These are phyloP conservation scores for Ferdinandea cuprea DNA, from an alignment of 2,888 invertebrate species.

Conservation along the genomic window DNA sequence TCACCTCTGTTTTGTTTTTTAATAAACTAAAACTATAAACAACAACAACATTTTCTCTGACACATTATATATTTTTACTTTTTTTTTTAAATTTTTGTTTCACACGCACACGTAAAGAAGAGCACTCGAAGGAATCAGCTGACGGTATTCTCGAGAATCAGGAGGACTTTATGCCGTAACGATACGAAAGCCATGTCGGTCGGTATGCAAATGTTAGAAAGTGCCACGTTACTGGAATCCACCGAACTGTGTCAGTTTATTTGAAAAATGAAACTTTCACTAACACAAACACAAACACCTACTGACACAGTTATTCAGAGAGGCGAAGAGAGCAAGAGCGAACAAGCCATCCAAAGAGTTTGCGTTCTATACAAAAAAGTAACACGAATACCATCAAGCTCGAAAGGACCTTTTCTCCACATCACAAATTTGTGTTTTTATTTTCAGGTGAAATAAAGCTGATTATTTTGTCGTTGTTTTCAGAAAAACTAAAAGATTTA, in stretches of 20 bases:
- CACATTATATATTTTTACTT: conserved; percentile 18
- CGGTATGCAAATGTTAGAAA: conserved; percentile 67
- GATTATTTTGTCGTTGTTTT: not conserved
- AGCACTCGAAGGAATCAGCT: conserved; percentile 61
- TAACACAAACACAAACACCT: conserved; percentile 18
- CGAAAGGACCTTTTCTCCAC: conserved; percentile 29
- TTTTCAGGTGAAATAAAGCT: conserved; percentile 49
- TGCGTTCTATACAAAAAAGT: conserved; percentile 59
- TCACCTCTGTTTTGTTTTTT: conserved; percentile 7
- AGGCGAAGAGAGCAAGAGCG: not conserved
- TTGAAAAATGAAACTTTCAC: conserved; percentile 57
- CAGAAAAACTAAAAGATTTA: too few relatives aligned
- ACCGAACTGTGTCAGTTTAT: conserved; percentile 60
- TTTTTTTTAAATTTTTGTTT: conserved; percentile 17
- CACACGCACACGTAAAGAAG: conserved; percentile 28
- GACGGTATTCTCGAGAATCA: conserved; percentile 50
- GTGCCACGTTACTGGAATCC: conserved; percentile 67
- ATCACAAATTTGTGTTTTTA: conserved; percentile 42
- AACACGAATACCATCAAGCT: conserved; percentile 49
- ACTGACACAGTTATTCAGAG: not conserved
- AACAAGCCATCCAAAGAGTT: too few relatives aligned
- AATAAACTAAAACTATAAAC: conserved; percentile 3
- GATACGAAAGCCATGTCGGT: conserved; percentile 67
- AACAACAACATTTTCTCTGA: conserved; percentile 4
- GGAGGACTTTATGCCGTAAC: conserved; percentile 59